Evolutionary conservation across 1,140 invertebrate genomes (phyloP).

Genomic region (Drosophila erecta): DNA sequence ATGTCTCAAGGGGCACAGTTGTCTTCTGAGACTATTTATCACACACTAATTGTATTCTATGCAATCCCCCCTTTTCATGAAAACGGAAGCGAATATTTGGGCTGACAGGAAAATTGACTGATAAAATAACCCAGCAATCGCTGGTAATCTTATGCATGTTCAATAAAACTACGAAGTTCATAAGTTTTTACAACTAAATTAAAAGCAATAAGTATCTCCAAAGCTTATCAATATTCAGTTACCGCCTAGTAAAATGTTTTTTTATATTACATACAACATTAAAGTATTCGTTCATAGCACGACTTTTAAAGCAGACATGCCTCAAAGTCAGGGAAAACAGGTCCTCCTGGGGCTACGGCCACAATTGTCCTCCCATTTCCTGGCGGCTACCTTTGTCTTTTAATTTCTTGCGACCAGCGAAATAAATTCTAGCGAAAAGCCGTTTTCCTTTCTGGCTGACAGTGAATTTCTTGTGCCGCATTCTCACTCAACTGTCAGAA

Average conservation of each 20-base stretch:
- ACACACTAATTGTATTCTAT: slow-evolving; percentile 20
- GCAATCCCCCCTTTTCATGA: not conserved
- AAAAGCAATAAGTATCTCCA: too few species aligned
- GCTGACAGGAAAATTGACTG: not conserved
- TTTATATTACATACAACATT: too few species aligned
- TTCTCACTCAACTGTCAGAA: slow-evolving; percentile 72
- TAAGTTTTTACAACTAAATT: too few species aligned
- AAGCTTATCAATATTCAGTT: too few species aligned
- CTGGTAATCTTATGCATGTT: too few species aligned
- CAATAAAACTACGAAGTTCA: too few species aligned
- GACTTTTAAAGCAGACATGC: not conserved
- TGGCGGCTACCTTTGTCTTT: slow-evolving; percentile 39
- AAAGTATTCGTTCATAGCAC: too few species aligned
- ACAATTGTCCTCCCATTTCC: slow-evolving; percentile 37
- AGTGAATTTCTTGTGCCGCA: slow-evolving; percentile 69
- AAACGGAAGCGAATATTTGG: not conserved
- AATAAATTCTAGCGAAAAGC: slow-evolving; percentile 34
- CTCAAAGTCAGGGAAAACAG: slow-evolving; percentile 18
- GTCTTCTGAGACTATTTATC: slow-evolving; percentile 17
- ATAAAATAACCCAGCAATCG: too few species aligned
- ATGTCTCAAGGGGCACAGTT: slow-evolving; percentile 20
- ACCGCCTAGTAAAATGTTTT: too few species aligned
- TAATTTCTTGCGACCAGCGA: slow-evolving; percentile 19
- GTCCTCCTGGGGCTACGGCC: slow-evolving; percentile 19
- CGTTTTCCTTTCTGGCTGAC: slow-evolving; percentile 51